A percentile compares a stretch with the other conserved stretches of the same genome.
phyloP scores from a whole-genome alignment of 1,140 invertebrate genomes.

The Myzus persicae region DNA sequence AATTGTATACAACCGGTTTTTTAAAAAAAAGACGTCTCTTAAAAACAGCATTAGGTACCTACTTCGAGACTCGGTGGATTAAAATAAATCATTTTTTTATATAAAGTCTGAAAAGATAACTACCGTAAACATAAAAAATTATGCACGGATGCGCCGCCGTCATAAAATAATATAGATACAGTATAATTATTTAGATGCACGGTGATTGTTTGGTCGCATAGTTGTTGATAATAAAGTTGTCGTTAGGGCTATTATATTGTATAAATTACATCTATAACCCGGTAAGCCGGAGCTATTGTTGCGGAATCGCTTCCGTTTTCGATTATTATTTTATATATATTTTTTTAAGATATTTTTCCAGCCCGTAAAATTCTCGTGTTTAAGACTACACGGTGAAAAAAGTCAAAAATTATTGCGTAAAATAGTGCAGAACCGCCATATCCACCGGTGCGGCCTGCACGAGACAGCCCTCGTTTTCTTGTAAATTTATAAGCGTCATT shows the following conservation, averaged over 20 bases:
- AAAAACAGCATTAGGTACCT: not conserved
- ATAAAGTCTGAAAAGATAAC: not conserved
- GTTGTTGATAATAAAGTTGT: conserved; percentile 11
- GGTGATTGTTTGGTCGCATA: not conserved
- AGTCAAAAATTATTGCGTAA: conserved; percentile 50
- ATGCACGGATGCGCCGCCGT: not conserved
- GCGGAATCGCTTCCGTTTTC: conserved; percentile 31
- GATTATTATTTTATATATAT: conserved; percentile 32
- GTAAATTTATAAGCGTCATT: conserved; percentile 55
- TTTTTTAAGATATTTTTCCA: conserved; percentile 43
- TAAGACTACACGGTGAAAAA: not conserved
- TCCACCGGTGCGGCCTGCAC: not conserved
- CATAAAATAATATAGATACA: not conserved
- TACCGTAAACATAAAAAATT: not conserved
- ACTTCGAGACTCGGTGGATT: not conserved
- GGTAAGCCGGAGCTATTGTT: not conserved
- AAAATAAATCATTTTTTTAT: not conserved
- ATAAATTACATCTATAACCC: not conserved
- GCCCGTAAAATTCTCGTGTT: conserved; percentile 26
- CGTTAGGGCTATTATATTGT: not conserved
- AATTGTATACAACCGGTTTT: not conserved
- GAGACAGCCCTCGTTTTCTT: conserved; percentile 50
- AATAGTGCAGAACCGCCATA: conserved; percentile 27
- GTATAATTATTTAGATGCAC: not conserved
- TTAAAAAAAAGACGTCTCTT: not conserved